Base-by-base conservation (phyloP, 2,113 vertebrate species). In the Nestor notabilis region DNA sequence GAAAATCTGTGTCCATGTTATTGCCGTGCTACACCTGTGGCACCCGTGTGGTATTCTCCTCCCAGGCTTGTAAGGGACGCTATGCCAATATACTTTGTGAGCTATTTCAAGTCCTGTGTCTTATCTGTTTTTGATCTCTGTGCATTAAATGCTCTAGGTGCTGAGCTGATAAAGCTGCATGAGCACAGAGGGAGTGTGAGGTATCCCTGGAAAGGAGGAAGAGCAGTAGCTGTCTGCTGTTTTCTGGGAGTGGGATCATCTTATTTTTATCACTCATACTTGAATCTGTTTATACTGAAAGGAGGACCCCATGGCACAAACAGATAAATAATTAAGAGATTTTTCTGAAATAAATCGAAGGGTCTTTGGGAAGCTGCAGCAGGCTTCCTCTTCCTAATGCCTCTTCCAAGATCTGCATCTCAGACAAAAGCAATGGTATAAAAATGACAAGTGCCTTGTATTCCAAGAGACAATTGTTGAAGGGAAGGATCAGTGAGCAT, bases 41-140 rank as follows among this genome's bases (percentile, higher is more conserved):
- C 13, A 47, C 21, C 33, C 2, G 0, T 17, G 15, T 28, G 28
- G 29, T 23, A 23, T 17, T 66, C 11, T 47, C 37, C 25, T 24
- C 16, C 25, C 21, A 37, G 50, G 55, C 11, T 27, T 37, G 7
- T 55, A 56, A 31, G 14, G 21, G 25, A 72, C 14, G 21, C 44
- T 50, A 24, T 2, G 1, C 20, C 2, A 3, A 9, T 17, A 2
- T 3, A 13, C 29, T 63, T 49, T n/a, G 65, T 21, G 21, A 37
- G 37, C 24, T 44, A 3, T 25, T 66, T 89, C 65, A 79, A 23
- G 21, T 41, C 23, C 53, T 23, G 8, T 16, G 9, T 82, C n/a
- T 63, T 37, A 33, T 4, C 10, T 63, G 19, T 1, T 60, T 50
- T 60, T 43, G 52, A 33, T 52, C 29, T 63, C 47, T n/a, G 13